These are phyloP conservation scores for Spatulosminthurus flaviceps DNA, from an alignment of 2,888 invertebrate species.

Conservation along the genomic window DNA sequence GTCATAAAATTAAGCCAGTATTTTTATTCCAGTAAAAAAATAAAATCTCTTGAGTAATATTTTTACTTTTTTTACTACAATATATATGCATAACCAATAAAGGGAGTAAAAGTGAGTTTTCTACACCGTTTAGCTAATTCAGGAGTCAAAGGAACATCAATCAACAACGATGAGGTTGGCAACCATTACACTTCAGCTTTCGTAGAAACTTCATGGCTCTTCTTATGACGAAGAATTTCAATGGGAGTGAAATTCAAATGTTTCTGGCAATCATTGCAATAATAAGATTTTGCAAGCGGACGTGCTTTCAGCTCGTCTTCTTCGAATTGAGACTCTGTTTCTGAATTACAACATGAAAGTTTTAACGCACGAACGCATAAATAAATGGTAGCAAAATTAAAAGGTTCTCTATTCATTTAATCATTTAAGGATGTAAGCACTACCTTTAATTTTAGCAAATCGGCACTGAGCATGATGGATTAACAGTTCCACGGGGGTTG, in stretches of 20 bases:
- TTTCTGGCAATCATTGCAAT: conserved; percentile 77
- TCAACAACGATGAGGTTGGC: too few relatives aligned
- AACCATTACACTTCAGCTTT: neutral
- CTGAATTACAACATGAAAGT: conserved; percentile 18
- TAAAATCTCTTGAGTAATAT: too few relatives aligned
- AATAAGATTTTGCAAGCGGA: conserved; percentile 74
- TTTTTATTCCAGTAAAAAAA: too few relatives aligned
- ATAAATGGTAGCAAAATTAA: neutral
- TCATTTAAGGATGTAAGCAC: conserved; percentile 21
- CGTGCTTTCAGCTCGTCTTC: conserved; percentile 65
- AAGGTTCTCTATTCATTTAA: too few relatives aligned
- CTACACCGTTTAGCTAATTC: too few relatives aligned
- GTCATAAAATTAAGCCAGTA: too few relatives aligned
- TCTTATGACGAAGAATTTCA: conserved; percentile 87
- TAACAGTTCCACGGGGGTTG: conserved; percentile 75
- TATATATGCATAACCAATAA: too few relatives aligned
- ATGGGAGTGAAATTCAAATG: conserved; percentile 78
- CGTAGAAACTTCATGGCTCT: conserved; percentile 67
- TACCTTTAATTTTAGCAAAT: conserved; percentile 56
- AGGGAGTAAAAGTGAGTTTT: too few relatives aligned
- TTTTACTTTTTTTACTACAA: too few relatives aligned
- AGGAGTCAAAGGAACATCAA: too few relatives aligned
- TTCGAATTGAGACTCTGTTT: conserved; percentile 31
- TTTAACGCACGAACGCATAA: neutral
- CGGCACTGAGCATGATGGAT: conserved; percentile 75